These are phyloP conservation scores for Iselma pallidipennis DNA, from an alignment of 2,888 invertebrate species.

Conservation along the genomic window DNA sequence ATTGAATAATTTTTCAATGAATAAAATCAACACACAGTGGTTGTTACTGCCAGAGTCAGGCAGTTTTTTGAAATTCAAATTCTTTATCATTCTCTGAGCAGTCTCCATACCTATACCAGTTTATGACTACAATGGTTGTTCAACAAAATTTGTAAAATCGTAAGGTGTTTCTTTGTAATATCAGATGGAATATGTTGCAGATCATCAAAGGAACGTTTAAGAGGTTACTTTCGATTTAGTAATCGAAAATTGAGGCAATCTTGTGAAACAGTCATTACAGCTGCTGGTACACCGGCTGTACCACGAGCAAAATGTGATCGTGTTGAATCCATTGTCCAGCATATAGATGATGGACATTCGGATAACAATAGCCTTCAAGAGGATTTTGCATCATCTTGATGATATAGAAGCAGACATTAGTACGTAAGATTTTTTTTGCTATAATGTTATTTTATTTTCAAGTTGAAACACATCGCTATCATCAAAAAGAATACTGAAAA, in stretches of 20 bases:
- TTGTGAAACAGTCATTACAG: conserved; percentile 54
- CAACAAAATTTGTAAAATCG: too few relatives aligned
- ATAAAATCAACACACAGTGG: not conserved
- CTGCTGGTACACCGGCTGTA: conserved; percentile 44
- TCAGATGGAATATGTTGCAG: conserved; percentile 55
- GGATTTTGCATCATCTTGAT: conserved; percentile 51
- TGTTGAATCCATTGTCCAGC: conserved; percentile 37
- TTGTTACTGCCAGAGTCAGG: not conserved
- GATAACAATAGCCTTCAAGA: conserved; percentile 46
- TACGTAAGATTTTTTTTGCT: conserved; percentile 18
- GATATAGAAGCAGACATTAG: conserved; percentile 29
- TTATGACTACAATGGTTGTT: too few relatives aligned
- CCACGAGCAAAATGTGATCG: conserved; percentile 34
- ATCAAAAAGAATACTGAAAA: too few relatives aligned
- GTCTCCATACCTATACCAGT: too few relatives aligned
- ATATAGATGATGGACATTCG: conserved; percentile 38
- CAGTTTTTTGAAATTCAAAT: not conserved
- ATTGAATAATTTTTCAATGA: not conserved
- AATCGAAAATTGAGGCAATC: conserved; percentile 54
- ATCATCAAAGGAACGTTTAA: conserved; percentile 61
- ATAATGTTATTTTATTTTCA: too few relatives aligned
- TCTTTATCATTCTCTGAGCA: too few relatives aligned
- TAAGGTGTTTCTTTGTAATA: too few relatives aligned
- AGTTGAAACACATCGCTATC: too few relatives aligned
- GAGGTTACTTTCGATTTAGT: conserved; percentile 62